Conservation (phyloP, 2,113 vertebrate genomes). For the Cyanoliseus patagonus region DNA sequence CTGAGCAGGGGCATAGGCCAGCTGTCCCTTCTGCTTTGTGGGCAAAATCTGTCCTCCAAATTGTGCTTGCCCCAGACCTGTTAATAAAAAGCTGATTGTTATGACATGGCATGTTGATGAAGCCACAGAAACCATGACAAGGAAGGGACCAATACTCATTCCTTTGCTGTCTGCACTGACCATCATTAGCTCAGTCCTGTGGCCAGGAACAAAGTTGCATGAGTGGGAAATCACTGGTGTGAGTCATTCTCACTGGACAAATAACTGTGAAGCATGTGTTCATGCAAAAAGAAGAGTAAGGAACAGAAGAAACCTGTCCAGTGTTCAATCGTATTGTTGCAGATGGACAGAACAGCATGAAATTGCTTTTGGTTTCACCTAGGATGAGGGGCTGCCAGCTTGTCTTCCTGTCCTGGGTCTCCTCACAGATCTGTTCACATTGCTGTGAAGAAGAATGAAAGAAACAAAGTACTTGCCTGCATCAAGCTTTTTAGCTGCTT, state of each 20-base stretch:
- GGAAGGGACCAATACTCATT: neutral
- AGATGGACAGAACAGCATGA: fast-evolving
- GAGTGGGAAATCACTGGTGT: neutral
- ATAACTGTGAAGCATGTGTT: neutral
- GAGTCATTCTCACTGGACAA: neutral
- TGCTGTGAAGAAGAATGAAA: neutral
- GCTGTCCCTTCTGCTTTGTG: neutral
- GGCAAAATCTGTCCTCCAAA: neutral
- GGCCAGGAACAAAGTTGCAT: neutral
- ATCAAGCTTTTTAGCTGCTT: neutral
- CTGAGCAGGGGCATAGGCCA: neutral
- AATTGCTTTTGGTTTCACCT: neutral
- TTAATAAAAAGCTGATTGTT: neutral
- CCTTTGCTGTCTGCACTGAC: neutral
- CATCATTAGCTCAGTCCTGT: neutral
- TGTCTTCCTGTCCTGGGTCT: neutral
- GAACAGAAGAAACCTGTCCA: neutral
- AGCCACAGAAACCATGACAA: neutral
- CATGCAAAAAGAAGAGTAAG: neutral
- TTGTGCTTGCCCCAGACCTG: neutral
- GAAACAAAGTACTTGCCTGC: neutral
- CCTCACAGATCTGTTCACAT: neutral
- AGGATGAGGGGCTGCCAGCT: neutral
- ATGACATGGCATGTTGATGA: neutral
- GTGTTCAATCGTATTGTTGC: fast-evolving